Conservation (phyloP, 2,113 vertebrate species). For the Ceyx margarethae region DNA sequence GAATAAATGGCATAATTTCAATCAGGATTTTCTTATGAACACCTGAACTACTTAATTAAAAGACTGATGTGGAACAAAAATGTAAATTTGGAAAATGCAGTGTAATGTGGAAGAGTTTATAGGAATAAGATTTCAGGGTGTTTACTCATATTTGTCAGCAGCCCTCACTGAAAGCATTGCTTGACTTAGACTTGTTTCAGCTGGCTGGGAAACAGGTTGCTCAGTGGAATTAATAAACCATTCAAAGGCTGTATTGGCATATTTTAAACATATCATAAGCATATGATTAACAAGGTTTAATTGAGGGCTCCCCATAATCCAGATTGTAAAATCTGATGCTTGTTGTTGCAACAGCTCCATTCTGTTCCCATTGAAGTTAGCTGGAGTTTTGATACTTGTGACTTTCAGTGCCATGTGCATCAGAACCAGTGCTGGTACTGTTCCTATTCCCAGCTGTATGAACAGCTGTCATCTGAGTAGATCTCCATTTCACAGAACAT, state of each 20-base stretch:
- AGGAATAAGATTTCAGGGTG: neutral
- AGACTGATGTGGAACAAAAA: neutral
- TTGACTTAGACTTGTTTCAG: slow-evolving; percentile 18
- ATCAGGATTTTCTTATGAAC: neutral
- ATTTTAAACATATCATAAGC: neutral
- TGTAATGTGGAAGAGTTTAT: neutral
- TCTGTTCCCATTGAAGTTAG: neutral
- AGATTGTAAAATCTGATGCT: neutral
- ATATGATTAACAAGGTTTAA: neutral
- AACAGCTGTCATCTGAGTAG: neutral
- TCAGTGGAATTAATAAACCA: slow-evolving; percentile 15
- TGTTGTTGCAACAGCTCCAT: neutral
- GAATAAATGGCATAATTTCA: neutral
- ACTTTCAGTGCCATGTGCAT: neutral
- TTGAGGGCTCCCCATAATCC: neutral
- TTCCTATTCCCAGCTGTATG: neutral
- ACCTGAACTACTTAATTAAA: neutral
- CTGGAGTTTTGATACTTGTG: neutral
- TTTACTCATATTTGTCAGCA: slow-evolving; percentile 21
- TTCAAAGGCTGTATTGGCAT: slow-evolving; percentile 4
- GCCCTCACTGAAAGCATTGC: neutral
- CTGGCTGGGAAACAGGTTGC: neutral
- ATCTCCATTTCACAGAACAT: neutral
- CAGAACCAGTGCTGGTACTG: neutral
- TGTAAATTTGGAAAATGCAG: neutral